Evolutionary conservation across 2,888 invertebrate species (phyloP), one percentile per base, ranked within the genome.

Genomic region (Julus scandinavius): DNA sequence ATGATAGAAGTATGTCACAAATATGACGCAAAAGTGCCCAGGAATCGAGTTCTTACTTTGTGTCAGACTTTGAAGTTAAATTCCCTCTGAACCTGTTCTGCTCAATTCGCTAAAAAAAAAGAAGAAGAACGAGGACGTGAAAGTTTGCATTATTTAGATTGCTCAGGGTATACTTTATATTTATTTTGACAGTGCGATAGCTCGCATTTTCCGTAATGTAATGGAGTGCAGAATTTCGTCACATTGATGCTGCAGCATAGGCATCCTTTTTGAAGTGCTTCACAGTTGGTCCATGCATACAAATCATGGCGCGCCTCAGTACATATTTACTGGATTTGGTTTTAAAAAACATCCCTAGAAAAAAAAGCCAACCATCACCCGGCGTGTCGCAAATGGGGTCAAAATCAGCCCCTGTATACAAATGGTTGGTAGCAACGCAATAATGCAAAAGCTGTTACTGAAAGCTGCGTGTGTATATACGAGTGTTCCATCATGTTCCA

Each of bases 291-390:
- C 72, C 72, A 29, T 29, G 72, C 72, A 72, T 72, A 72, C 72
- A 72, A 72, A 72, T 72, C 72, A 72, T 72, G 9, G 72, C 72
- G 2, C 72, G 72, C 72, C 72, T 72, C 72, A 29, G 72, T 29
- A 72, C 72, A 72, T 72, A 72, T 72, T 72, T 72, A 20, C 72
- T 72, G 72, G 72, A 72, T 72, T 72, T 72, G 72, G 72, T 72
- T 20, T 72, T 72, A 29, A 29, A 72, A 72, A 49, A 49, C 6
- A 17, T 72, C 72, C 72, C 72, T 20, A 9, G 58, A 20, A 11
- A 54, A 72, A 72, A 20, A 29, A 29, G 29, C 29, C 29, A 29
- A 29, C 29, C 72, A 20, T 72, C 29, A 20, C 29, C 72, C 20
- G 20, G 20, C 72, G 72, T 72, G 72, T 72, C 72, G 20, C 72